phyloP scores from a whole-genome alignment of 30 jellyfish, hydroid and myxozoan genomes.

The Hydractinia symbiolongicarpus region DNA sequence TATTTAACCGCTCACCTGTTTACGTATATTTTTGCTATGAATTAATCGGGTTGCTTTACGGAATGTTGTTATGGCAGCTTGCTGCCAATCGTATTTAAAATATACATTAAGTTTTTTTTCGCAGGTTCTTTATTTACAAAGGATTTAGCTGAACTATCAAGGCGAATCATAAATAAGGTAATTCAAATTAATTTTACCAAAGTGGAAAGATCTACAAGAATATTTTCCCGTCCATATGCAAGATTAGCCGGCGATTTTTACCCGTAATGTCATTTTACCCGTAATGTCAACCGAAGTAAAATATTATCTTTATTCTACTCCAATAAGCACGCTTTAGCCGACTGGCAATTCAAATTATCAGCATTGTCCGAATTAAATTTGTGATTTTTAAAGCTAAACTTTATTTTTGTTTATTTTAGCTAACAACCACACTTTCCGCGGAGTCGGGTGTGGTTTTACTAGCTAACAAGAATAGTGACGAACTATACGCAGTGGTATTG shows the following conservation, averaged over 20 bases:
- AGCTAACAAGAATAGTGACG: constrained; percentile 59
- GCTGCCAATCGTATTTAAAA: background rate
- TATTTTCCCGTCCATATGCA: background rate
- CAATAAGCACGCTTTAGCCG: too few relatives aligned
- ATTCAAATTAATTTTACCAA: background rate
- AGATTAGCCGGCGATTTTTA: background rate
- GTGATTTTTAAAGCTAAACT: background rate
- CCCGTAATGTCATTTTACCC: background rate
- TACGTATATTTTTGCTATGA: too few relatives aligned
- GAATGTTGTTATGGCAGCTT: background rate
- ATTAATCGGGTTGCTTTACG: too few relatives aligned
- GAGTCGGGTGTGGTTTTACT: constrained; percentile 76
- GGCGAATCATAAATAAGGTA: constrained; percentile 40
- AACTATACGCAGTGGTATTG: constrained; percentile 58
- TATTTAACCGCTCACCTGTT: too few relatives aligned
- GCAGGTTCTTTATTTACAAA: constrained; percentile 37
- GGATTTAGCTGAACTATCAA: constrained; percentile 37
- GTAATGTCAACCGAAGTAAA: too few relatives aligned
- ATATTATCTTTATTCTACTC: too few relatives aligned
- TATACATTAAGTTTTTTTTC: background rate
- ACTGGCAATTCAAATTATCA: too few relatives aligned
- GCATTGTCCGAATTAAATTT: too few relatives aligned
- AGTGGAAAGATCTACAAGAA: background rate
- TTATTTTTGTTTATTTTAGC: constrained; percentile 27
- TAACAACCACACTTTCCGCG: constrained; percentile 60